Evolutionary conservation across 2,888 invertebrate genomes (phyloP).

Genomic region (Acanthopleura granulata): DNA sequence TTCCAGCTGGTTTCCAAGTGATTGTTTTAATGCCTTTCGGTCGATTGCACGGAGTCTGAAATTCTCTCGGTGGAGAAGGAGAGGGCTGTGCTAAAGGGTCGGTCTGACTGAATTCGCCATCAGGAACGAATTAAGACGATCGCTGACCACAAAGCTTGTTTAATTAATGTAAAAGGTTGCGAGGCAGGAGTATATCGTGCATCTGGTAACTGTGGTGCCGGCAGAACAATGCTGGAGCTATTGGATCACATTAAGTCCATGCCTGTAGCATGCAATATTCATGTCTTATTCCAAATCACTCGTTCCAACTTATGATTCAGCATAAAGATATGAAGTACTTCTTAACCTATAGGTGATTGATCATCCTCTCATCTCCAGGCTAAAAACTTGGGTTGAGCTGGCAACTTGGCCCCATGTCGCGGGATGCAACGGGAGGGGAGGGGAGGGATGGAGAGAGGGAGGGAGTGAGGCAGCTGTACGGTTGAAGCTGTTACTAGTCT

Average conservation of each 20-base stretch:
- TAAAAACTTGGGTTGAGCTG: conserved; percentile 1
- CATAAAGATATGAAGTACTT: conserved; percentile 9
- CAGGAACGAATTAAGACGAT: conserved; percentile 9
- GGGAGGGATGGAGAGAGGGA: too few relatives aligned
- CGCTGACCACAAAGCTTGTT: conserved; percentile 11
- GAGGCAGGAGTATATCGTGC: conserved; percentile 18
- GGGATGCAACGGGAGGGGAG: too few relatives aligned
- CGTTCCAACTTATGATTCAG: conserved; percentile 19
- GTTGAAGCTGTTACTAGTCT: too few relatives aligned
- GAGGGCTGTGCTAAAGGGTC: too few relatives aligned
- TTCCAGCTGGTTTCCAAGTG: neutral
- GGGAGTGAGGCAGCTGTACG: too few relatives aligned
- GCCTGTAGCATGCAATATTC: conserved; percentile 13
- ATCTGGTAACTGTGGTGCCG: neutral
- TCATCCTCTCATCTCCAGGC: conserved; percentile 3
- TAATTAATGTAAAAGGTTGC: conserved; percentile 20
- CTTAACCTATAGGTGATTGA: conserved; percentile 17
- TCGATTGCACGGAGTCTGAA: too few relatives aligned
- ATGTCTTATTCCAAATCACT: conserved; percentile 12
- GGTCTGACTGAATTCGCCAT: neutral
- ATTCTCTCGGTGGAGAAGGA: too few relatives aligned
- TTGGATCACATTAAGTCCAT: conserved; percentile 1
- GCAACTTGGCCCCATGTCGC: neutral
- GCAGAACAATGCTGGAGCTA: neutral
- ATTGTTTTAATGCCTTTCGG: neutral